phyloP scores from a whole-genome alignment of 2,888 invertebrate genomes.

The Oasisia sp. region DNA sequence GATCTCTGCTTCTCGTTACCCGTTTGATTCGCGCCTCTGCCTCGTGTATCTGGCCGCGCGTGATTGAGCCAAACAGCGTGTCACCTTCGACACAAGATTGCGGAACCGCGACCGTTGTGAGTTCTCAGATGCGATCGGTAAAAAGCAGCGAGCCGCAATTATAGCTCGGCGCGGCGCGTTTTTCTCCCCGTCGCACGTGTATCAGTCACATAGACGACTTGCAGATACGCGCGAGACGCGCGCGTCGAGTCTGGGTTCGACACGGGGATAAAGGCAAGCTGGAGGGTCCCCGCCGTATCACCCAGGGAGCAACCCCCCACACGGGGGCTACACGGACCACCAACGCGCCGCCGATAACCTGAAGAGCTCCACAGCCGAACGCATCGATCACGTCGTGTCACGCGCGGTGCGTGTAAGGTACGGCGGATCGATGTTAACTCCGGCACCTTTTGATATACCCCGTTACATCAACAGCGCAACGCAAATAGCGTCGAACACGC shows the following conservation, averaged over 20 bases:
- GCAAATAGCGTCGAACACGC: not conserved
- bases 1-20: not conserved
- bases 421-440: not conserved
- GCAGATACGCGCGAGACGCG: not conserved
- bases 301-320: not conserved
- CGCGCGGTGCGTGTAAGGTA: not conserved
- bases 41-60: not conserved
- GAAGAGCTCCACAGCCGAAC: not conserved
- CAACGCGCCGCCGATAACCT: not conserved
- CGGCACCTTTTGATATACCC: not conserved
- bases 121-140: not conserved
- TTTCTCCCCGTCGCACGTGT: not conserved
- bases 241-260: not conserved
- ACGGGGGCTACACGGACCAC: not conserved
- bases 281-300: not conserved
- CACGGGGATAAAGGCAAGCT: not conserved
- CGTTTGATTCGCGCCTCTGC: not conserved
- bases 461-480: not conserved
- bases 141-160: not conserved
- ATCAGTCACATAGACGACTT: not conserved
- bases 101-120: not conserved
- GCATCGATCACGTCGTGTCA: not conserved
- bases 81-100: conserved; percentile 17
- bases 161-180: not conserved
- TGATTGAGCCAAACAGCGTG: conserved; percentile 4